Evolutionary conservation across 2,888 invertebrate species (phyloP), one percentile per base, ranked within the genome.

Genomic region (Bibio marci): DNA sequence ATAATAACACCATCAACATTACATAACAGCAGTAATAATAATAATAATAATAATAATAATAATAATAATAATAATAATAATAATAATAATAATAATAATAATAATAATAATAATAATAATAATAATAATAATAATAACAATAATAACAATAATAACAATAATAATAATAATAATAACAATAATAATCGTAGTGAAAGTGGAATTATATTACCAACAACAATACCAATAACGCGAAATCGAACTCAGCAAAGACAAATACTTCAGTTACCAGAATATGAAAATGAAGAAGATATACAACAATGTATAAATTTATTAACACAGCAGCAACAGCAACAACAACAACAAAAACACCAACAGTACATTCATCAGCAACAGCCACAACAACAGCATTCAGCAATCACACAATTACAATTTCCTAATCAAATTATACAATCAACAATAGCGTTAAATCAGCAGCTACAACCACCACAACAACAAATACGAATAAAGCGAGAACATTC

Each of bases 21-120:
- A n/a, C n/a, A 33, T 56, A 56, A 17, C 50, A 52, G 2, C 52
- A 47, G n/a, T 50, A 50, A 11, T 46, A 45, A 5, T 52, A 48
- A 4, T 57, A 56, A 4, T 51, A 49, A 5, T 47, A 48, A 4
- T 48, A 35, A 5, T 52, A 49, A n/a, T 42, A 45, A 15, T 49
- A 47, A 28, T 51, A 49, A 26, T 50, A 52, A 15, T 48, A 47
- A 14, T 45, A 44, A 19, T 50, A 52, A 2, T 51, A 47, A 12
- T 50, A 17, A 12, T 35, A 18, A 39, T 14, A 25, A 35, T 35
- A 25, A 34, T 33, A n/a, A 26, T 31, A 18, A 36, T 38, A 17
- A 17, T 35, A 11, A 19, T 30, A 11, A 26, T 30, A 12, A 36
- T 51, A 51, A 2, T 44, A 51, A n/a, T 53, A 53, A 28, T 50